Base-by-base conservation (phyloP, 2,113 vertebrate species). In the Melospiza georgiana region DNA sequence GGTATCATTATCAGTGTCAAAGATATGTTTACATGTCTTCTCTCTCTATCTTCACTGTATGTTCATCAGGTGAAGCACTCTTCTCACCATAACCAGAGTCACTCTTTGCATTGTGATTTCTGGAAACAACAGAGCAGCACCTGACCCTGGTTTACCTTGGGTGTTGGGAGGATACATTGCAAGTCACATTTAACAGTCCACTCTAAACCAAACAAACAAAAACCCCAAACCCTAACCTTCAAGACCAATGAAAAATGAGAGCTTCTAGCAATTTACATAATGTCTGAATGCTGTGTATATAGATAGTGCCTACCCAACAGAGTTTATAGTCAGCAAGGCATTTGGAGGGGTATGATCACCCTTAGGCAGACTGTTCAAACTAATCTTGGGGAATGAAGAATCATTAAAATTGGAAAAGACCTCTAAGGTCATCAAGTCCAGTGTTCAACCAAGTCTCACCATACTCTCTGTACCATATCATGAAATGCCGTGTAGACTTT, bases 221-320 rank as follows among this genome's bases (percentile, higher is more conserved):
- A 0, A 1, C 1, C 5, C 4, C 39, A 17, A 73, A 6, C 39
- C 24, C 13, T 37, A 63, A 4, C 30, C 52, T 74, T 67, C 14
- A 62, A 69, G 35, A 44, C 4, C 4, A 39, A 8, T 28, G n/a
- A 48, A 24, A 89, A 79, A 31, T 35, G 12, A 30, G 43, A 75
- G 2, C 11, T 48, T 66, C 23, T 8, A 24, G 37, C 46, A 51
- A 20, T 41, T 69, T 77, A 21, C 6, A 23, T 12, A 13, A 1
- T 6, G 4, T 63, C 16, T 10, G 9, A 54, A 27, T 15, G 3
- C 41, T 62, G 12, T n/a, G 30, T 46, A 30, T 76, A 19, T 54
- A 59, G 80, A 44, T 10, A n/a, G 37, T 55, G 55, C 23, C 23
- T 43, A 17, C 21, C 28, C 48, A 84, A 27, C 13, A 55, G 30